Conservation (phyloP, 2,888 invertebrate species). For the Drosophila mayaguana region DNA sequence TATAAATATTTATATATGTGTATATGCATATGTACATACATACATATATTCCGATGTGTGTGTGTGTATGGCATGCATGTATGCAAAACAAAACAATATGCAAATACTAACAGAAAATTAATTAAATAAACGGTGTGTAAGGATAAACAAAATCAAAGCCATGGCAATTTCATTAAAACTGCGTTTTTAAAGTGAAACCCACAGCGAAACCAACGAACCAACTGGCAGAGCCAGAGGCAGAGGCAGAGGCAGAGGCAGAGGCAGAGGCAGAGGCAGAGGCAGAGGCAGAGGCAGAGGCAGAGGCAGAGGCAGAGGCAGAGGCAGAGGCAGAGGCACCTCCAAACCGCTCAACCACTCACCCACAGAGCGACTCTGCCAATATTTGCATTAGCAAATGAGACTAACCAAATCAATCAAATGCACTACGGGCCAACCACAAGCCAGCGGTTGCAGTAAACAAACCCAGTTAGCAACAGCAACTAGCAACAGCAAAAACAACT, state of each 20-base stretch:
- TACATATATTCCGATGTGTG: neutral
- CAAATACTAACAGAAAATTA: conserved; percentile 56
- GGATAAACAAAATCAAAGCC: conserved; percentile 58
- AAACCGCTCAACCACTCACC: conserved; percentile 15
- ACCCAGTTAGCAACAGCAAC: conserved; percentile 16
- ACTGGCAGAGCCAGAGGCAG: neutral
- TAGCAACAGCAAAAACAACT: conserved; percentile 10
- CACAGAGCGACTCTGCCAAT: conserved; percentile 42
- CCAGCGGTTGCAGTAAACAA: conserved; percentile 51
- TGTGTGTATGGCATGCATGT: neutral
- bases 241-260: too few relatives aligned
- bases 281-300: too few relatives aligned
- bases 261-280: too few relatives aligned
- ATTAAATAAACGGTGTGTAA: conserved; percentile 70
- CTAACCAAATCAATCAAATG: conserved; percentile 70
- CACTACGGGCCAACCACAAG: conserved; percentile 62
- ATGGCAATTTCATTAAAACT: conserved; percentile 62
- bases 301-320: neutral
- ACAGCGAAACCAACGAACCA: conserved; percentile 16
- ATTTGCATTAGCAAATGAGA: conserved; percentile 71
- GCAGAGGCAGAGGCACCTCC: too few relatives aligned
- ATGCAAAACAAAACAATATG: conserved; percentile 42
- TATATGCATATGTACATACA: conserved; percentile 11
- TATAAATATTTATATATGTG: conserved; percentile 15
- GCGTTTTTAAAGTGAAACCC: conserved; percentile 29